Percentiles rank a stretch among this genome's conserved stretches.
Evolutionary conservation across 2,113 vertebrate species (phyloP).

Genomic region (Panurus biarmicus): DNA sequence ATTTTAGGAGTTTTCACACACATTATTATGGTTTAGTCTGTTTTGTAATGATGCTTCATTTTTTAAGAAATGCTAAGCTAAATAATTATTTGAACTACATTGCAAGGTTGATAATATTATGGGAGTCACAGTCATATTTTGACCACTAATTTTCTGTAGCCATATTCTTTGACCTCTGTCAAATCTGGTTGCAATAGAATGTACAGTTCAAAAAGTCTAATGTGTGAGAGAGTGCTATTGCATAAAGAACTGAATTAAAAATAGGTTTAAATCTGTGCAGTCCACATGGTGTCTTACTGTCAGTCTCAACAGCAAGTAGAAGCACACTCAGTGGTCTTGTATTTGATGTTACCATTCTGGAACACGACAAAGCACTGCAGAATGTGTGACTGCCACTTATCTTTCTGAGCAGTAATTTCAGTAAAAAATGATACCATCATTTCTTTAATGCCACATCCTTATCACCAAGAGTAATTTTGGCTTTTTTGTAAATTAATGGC

Average conservation of each 20-base stretch:
- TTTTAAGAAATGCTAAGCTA: background rate
- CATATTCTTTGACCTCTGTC: background rate
- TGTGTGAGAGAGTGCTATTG: background rate
- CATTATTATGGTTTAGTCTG: background rate
- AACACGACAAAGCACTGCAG: background rate
- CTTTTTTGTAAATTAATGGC: background rate
- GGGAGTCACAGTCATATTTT: background rate
- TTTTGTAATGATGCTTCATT: background rate
- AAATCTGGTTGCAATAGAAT: background rate
- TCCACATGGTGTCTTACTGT: rapidly evolving
- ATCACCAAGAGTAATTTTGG: background rate
- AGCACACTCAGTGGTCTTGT: background rate
- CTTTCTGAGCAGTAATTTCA: background rate
- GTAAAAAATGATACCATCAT: background rate
- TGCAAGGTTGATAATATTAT: background rate
- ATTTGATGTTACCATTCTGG: background rate
- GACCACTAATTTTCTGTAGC: background rate
- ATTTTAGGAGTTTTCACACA: background rate
- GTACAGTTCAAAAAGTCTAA: background rate
- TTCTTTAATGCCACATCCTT: background rate
- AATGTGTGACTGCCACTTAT: background rate
- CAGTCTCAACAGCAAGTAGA: background rate
- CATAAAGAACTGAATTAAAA: background rate
- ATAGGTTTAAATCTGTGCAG: background rate
- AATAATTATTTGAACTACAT: background rate